phyloP scores from a whole-genome alignment of 2,888 invertebrate genomes.

The Drosophila colorata region DNA sequence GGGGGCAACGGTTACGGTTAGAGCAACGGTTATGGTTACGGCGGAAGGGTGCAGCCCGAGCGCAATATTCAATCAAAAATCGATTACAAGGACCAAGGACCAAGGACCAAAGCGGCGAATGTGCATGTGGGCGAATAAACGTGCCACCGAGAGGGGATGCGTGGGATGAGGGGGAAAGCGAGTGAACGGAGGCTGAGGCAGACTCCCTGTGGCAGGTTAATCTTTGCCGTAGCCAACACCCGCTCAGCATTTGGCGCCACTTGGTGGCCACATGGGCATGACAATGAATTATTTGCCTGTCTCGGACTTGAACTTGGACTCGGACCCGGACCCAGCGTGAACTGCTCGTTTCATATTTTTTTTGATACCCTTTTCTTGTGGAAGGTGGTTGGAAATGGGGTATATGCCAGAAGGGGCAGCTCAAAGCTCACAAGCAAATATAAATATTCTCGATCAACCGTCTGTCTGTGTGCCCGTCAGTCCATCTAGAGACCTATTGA shows the following conservation, averaged over 20 bases:
- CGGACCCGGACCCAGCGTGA: slow-evolving; percentile 25
- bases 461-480: too few species aligned
- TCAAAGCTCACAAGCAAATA: too few species aligned
- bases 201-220: slow-evolving; percentile 69
- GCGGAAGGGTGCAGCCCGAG: slow-evolving; percentile 60
- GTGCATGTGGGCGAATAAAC: slow-evolving; percentile 41
- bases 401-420: neutral
- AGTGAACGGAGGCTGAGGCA: slow-evolving; percentile 1
- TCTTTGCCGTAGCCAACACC: slow-evolving; percentile 39
- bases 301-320: slow-evolving; percentile 46
- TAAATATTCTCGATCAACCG: too few species aligned
- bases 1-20: neutral
- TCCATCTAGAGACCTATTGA: too few species aligned
- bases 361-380: slow-evolving; percentile 2
- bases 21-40: slow-evolving; percentile 13
- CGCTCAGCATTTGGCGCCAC: slow-evolving; percentile 50
- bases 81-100: slow-evolving; percentile 80
- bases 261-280: slow-evolving; percentile 68
- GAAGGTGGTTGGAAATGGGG: too few species aligned
- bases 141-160: slow-evolving; percentile 18
- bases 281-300: slow-evolving; percentile 82
- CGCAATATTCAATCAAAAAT: slow-evolving; percentile 85
- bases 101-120: slow-evolving; percentile 40
- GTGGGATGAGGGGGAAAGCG: neutral
- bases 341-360: neutral